These are phyloP conservation scores for Python bivittatus DNA, from an alignment of 2,113 vertebrate species.

Conservation along the genomic window DNA sequence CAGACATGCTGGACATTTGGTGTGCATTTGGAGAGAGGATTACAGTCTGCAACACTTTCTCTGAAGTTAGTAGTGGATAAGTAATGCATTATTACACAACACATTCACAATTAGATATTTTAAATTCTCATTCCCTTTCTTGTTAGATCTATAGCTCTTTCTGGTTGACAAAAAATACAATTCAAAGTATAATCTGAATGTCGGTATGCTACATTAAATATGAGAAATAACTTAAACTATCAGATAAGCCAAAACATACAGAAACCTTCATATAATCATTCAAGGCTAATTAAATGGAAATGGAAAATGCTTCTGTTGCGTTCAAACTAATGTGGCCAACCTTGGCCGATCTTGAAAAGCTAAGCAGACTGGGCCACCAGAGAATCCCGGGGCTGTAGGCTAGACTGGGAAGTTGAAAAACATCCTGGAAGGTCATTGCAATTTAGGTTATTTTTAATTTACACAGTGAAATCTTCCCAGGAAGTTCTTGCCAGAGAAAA, in stretches of 20 bases:
- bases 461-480: background rate
- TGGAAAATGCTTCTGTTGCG: background rate
- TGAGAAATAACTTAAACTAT: background rate
- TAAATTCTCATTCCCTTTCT: background rate
- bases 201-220: background rate
- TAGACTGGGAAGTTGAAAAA: background rate
- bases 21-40: background rate
- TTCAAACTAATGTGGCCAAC: background rate
- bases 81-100: background rate
- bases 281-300: slow-evolving; percentile 7
- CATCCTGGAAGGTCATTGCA: background rate
- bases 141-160: background rate
- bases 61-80: background rate
- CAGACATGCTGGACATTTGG: background rate
- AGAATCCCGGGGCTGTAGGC: background rate
- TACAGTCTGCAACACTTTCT: background rate
- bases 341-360: background rate
- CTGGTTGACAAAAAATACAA: background rate
- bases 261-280: background rate
- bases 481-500: background rate
- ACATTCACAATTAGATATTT: background rate
- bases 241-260: background rate
- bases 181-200: background rate
- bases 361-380: background rate
- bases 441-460: background rate